Evolutionary conservation across 35 echinoderm and acorn worm species (phyloP).

Genomic region (Apostichopus californicus): DNA sequence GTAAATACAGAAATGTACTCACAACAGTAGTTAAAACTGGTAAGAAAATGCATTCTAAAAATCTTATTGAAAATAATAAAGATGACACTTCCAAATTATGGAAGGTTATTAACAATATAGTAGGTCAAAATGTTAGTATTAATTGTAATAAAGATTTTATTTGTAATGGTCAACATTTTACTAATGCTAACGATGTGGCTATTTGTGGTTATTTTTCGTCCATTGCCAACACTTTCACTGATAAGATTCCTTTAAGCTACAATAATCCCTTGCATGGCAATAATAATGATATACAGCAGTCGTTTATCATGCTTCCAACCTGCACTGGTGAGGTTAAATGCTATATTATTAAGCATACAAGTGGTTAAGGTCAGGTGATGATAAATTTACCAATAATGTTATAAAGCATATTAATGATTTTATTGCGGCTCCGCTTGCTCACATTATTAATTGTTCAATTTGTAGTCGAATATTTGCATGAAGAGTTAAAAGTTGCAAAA

Average conservation of each 20-base stretch:
- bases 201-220: neutral
- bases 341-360: neutral
- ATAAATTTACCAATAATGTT: neutral
- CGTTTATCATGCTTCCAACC: neutral
- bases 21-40: neutral
- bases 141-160: neutral
- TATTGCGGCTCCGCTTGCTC: neutral
- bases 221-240: neutral
- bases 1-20: neutral
- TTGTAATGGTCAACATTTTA: too few relatives aligned
- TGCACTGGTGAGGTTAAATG: neutral
- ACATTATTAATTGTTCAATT: neutral
- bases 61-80: neutral
- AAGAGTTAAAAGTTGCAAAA: constrained; percentile 20
- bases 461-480: neutral
- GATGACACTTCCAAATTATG: neutral
- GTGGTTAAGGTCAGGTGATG: neutral
- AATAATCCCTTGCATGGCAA: neutral
- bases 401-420: neutral
- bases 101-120: neutral
- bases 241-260: neutral
- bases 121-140: neutral
- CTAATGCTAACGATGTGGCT: too few relatives aligned
- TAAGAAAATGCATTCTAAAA: neutral
- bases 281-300: neutral